Base-by-base conservation (phyloP, 2,888 invertebrate genomes). In the Didymodactylos carnosus region DNA sequence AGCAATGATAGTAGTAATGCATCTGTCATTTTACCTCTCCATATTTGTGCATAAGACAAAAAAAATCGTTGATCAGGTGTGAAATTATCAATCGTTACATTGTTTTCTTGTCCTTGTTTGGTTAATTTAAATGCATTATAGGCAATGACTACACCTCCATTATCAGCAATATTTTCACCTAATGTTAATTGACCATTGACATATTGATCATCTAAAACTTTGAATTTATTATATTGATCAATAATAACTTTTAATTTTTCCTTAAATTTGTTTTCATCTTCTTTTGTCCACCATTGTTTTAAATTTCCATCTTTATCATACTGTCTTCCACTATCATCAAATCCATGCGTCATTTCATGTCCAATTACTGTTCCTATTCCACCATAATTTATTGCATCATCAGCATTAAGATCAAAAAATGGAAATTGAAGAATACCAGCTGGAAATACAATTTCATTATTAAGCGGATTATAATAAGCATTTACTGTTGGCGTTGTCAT, bases 161-260 rank as follows among this genome's bases (percentile, higher is more conserved):
- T 94, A 82, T 94, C 94, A 0, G 94, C 94, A 75, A 94, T 94
- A 82, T 94, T 94, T 82, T 94, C 94, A 19, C 92, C 92, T 84
- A 92, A 91, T 0, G 92, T 92, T 80, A 91, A 91, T 75, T 91
- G 88, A 72, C 94, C 94, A 80, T 93, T 92, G 72, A 94, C 82
- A 80, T 82, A 23, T 75, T 79, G 77, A 71, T 79, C 78, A 39
- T 70, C 23, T 23, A 81, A 78, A 35, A 94, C 87, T 77, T 88
- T 88, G 83, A 91, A 94, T 83, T 87, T 85, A 73, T 89, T 87
- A 82, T 98, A 98, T 83, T 98, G 97, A 46, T 91, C 87, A 14
- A 90, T 87, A 77, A 93, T 88, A 81, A 98, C 98, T 79, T 91
- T 88, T 0, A 94, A 90, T 75, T 90, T 88, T 51, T 88, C 87